Base-by-base conservation (phyloP, 2,888 invertebrate species). In the Lithophane socia region DNA sequence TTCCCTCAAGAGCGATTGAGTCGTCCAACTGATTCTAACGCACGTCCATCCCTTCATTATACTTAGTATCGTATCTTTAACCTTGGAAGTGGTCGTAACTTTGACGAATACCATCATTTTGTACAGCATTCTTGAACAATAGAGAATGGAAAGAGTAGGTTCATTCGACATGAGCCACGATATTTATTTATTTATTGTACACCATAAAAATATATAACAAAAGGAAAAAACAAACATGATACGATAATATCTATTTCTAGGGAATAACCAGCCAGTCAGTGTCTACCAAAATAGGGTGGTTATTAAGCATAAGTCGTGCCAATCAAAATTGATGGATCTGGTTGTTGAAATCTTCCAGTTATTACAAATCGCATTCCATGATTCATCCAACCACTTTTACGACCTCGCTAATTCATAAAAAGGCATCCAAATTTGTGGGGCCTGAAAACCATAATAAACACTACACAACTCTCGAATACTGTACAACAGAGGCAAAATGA, bases 71-170 rank as follows among this genome's bases (percentile, higher is more conserved):
- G 82, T 91, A 91, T 93, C 92, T 89, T 92, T 93, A 93, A 92
- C 93, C 93, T 93, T 89, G 81, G 66, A 85, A 91, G 90, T 86
- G 89, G 89, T 92, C 94, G 91, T 94, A 92, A 93, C 90, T 90
- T 91, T 93, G 94, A 94, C 92, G 90, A 90, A 94, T 94, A 86
- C 87, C 83, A 82, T 88, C 90, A 91, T 92, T 92, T 92, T 91
- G 89, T 91, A 77, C 63, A 60, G 60, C 37, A 68, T 66, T 49
- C 44, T 66, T 7, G 5, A 68, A 56, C 24, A 37, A 49, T 18
- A 21, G 2, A 4, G 9, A 0, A 8, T 1, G 0, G 0, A 29
- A 56, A 24, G 2, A 86, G 47, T 73, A 84, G 86, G 29, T 73
- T 21, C 58, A 74, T 37, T 74, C 10, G 1, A 29, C 13, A 37